Evolutionary conservation across 2,797 vertebrate genomes (phyloP).

Genomic region (Centropyge bicolor): DNA sequence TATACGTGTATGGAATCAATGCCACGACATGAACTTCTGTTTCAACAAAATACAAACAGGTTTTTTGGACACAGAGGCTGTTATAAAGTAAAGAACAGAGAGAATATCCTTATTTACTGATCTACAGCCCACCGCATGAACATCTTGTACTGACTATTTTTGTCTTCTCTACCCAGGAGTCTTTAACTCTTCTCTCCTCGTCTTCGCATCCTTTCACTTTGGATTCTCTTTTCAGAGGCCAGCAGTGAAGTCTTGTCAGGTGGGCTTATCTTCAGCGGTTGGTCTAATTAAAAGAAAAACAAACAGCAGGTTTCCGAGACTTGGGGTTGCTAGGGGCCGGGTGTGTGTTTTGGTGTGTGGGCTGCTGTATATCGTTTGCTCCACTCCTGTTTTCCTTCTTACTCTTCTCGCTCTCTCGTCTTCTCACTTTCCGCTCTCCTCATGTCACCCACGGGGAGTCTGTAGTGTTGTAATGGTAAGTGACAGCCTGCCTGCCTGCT

Average conservation of each 20-base stretch:
- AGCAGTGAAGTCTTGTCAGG: constrained; percentile 60
- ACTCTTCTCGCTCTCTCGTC: constrained; percentile 52
- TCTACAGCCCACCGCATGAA: constrained; percentile 26
- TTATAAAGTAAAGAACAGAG: background rate
- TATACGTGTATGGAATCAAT: background rate
- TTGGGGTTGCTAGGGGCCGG: constrained; percentile 37
- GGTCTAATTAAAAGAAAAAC: constrained; percentile 70
- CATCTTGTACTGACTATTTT: constrained; percentile 25
- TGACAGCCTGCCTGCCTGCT: constrained; percentile 86
- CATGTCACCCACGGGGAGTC: constrained; percentile 68
- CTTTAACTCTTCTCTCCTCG: constrained; percentile 39
- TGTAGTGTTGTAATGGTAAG: constrained; percentile 88
- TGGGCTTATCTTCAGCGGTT: constrained; percentile 58
- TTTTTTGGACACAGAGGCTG: constrained; percentile 4
- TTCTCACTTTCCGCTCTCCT: constrained; percentile 71
- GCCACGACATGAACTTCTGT: background rate
- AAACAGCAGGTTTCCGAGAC: constrained; percentile 68
- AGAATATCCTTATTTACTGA: constrained; percentile 5
- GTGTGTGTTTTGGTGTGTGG: constrained; percentile 51
- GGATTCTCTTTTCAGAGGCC: constrained; percentile 44
- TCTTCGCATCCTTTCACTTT: constrained; percentile 44
- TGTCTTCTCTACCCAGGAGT: constrained; percentile 25
- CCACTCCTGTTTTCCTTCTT: constrained; percentile 49
- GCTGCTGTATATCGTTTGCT: constrained; percentile 52
- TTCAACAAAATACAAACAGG: background rate